Base-by-base conservation (phyloP, 2,113 vertebrate species). In the Caranx melampygus region DNA sequence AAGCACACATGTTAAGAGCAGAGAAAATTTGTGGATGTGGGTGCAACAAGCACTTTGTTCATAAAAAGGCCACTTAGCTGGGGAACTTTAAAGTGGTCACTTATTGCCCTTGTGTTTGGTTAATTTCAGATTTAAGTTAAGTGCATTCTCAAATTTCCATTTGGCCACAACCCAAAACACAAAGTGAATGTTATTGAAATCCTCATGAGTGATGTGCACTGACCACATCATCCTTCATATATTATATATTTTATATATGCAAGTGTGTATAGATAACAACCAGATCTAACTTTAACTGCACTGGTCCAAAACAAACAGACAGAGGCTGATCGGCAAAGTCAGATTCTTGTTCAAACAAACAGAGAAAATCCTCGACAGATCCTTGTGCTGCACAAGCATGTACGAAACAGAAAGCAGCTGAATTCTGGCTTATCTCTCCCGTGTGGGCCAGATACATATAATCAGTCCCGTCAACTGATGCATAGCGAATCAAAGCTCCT, bases 131-230 rank as follows among this genome's bases (percentile, higher is more conserved):
- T 66, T 72, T 16, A 3, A 77, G 61, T 59, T 47, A 18, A 77
- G 79, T 78, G 76, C 82, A 20, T 65, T 73, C 47, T 58, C 37
- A 79, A 52, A 82, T 83, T 80, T 80, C 66, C 66, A 57, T 79
- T 58, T 78, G 65, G 75, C 35, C 16, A 1, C 31, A 18, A 18
- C n/a, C 44, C 69, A 70, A 64, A 58, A 16, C 26, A 33, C 55
- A 58, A 40, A 52, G 75, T 34, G 26, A 64, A 44, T 49, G 37
- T 54, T 18, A 55, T 10, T n/a, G 62, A 65, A 69, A 40, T 74
- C 62, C 20, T 65, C 11, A 16, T 8, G n/a, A 42, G 40, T 79
- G 76, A 59, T 26, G 12, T 6, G 15, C 40, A 26, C 18, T 11
- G 3, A 79, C 69, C 16, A 0, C 65, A 6, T 70, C 67, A 62